phyloP scores from a whole-genome alignment of 2,113 vertebrate genomes.

The Amblyopsis rosae region DNA sequence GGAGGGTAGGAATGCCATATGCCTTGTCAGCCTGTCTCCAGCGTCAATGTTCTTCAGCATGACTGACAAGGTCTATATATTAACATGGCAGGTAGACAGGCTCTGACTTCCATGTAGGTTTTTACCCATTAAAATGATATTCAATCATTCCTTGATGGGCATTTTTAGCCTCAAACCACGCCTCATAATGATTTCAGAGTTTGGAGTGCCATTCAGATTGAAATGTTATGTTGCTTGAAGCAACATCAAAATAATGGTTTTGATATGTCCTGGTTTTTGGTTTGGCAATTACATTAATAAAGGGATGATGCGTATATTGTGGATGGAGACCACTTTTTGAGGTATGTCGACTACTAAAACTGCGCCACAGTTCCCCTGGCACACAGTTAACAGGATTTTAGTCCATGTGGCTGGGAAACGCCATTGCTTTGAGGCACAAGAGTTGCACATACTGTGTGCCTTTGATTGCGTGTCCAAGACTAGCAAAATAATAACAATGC shows the following conservation, averaged over 20 bases:
- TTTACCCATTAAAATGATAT: slow-evolving; percentile 78
- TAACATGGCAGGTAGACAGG: slow-evolving; percentile 73
- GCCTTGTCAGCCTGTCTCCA: slow-evolving; percentile 65
- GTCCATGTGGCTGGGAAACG: slow-evolving; percentile 48
- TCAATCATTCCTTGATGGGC: slow-evolving; percentile 71
- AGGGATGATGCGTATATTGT: slow-evolving; percentile 55
- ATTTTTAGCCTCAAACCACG: slow-evolving; percentile 65
- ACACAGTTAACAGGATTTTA: slow-evolving; percentile 51
- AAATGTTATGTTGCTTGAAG: slow-evolving; percentile 66
- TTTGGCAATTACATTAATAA: slow-evolving; percentile 69
- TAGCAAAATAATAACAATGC: slow-evolving; percentile 72
- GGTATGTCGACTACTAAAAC: slow-evolving; percentile 52
- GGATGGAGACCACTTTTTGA: slow-evolving; percentile 53
- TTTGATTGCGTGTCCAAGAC: slow-evolving; percentile 73
- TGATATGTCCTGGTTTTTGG: slow-evolving; percentile 63
- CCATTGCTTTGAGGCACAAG: slow-evolving; percentile 49
- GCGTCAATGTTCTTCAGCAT: slow-evolving; percentile 56
- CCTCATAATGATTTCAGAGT: slow-evolving; percentile 61
- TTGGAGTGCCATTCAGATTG: slow-evolving; percentile 60
- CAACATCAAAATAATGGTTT: slow-evolving; percentile 75
- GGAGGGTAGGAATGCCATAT: slow-evolving; percentile 55
- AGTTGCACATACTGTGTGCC: slow-evolving; percentile 65
- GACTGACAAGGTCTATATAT: slow-evolving; percentile 73
- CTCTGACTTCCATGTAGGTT: slow-evolving; percentile 57
- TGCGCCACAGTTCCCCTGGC: slow-evolving; percentile 55